These are phyloP conservation scores for Drosophila paranaensis DNA, from an alignment of 2,888 invertebrate species.

Conservation along the genomic window DNA sequence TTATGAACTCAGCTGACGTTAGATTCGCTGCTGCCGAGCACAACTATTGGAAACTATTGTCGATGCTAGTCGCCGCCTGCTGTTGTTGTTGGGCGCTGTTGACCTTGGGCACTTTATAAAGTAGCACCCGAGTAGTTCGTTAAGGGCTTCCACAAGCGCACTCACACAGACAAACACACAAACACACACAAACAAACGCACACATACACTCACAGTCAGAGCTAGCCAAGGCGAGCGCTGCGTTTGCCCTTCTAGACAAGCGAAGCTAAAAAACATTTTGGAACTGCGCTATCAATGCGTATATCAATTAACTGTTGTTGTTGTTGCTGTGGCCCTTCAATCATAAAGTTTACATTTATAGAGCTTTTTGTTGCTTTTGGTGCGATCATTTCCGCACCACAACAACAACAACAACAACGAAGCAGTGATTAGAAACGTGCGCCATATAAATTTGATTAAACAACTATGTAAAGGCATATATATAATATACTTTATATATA, in stretches of 20 bases:
- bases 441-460: constrained; percentile 35
- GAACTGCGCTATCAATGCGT: constrained; percentile 67
- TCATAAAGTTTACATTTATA: constrained; percentile 59
- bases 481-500: not conserved
- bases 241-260: constrained; percentile 57
- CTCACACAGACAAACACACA: constrained; percentile 14
- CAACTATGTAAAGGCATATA: constrained; percentile 14
- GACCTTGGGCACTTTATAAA: constrained; percentile 46
- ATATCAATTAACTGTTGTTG: constrained; percentile 67
- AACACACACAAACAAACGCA: not conserved
- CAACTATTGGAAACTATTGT: constrained; percentile 26
- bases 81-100: constrained; percentile 30
- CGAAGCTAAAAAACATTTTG: constrained; percentile 28
- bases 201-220: constrained; percentile 2
- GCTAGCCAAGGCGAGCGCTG: constrained; percentile 47
- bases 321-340: constrained; percentile 51
- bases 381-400: constrained; percentile 62
- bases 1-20: constrained; percentile 32
- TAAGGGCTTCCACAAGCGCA: constrained; percentile 52
- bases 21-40: constrained; percentile 18
- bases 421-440: constrained; percentile 45
- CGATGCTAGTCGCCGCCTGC: not conserved
- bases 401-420: constrained; percentile 20
- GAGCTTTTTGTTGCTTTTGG: constrained; percentile 44
- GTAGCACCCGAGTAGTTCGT: constrained; percentile 46